These are phyloP conservation scores for Drosophila miranda DNA, from an alignment of 1,140 invertebrate genomes.

Conservation along the genomic window DNA sequence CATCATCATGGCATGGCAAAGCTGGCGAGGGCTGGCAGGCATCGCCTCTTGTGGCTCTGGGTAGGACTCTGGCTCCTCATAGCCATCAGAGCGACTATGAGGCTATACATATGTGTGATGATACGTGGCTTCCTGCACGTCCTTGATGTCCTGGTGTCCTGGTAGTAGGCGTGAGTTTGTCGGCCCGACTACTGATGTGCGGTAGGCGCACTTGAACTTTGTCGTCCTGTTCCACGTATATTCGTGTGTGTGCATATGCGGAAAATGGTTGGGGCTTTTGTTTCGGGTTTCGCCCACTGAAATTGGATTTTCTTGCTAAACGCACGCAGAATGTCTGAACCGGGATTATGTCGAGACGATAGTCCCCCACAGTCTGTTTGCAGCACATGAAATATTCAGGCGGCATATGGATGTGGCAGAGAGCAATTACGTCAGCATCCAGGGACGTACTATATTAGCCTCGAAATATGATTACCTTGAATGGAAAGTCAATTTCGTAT, in stretches of 20 bases:
- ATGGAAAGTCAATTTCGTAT: not conserved
- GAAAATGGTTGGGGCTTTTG: slow-evolving; percentile 19
- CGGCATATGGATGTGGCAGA: slow-evolving; percentile 12
- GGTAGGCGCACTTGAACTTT: slow-evolving; percentile 48
- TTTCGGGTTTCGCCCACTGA: slow-evolving; percentile 26
- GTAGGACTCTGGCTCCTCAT: slow-evolving; percentile 32
- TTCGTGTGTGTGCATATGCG: slow-evolving; percentile 17
- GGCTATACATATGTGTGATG: slow-evolving; percentile 8
- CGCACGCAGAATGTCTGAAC: slow-evolving; percentile 28
- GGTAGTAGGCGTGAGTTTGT: slow-evolving; percentile 18
- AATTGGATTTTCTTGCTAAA: slow-evolving; percentile 56
- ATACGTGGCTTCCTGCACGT: slow-evolving; percentile 37
- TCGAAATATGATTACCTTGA: not conserved
- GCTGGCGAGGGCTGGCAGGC: not conserved
- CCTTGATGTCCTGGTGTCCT: slow-evolving; percentile 26
- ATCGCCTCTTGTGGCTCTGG: slow-evolving; percentile 30
- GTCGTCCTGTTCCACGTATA: not conserved
- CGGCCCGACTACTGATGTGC: slow-evolving; percentile 14
- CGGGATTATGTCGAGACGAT: slow-evolving; percentile 42
- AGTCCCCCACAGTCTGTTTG: slow-evolving; percentile 42
- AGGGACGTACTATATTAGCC: no score
- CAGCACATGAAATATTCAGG: slow-evolving; percentile 48
- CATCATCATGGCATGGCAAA: slow-evolving; percentile 45
- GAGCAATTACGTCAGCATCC: slow-evolving; percentile 27
- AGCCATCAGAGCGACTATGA: slow-evolving; percentile 18